phyloP scores from a whole-genome alignment of 2,797 vertebrate species.

The Sparus aurata region DNA sequence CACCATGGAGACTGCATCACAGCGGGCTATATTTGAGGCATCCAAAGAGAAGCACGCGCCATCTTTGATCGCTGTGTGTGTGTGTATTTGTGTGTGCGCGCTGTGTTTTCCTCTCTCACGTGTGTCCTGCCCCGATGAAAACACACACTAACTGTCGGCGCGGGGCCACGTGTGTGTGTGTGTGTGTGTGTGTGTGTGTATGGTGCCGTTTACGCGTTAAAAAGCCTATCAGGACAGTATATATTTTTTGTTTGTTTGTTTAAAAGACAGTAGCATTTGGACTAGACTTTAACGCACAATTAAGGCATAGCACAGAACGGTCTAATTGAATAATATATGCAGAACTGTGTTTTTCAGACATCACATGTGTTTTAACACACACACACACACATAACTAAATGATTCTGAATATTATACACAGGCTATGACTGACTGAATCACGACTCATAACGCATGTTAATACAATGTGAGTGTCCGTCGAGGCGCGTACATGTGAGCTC shows the following conservation, averaged over 20 bases:
- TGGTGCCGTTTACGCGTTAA: constrained; percentile 47
- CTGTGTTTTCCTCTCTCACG: constrained; percentile 51
- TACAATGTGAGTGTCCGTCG: constrained; percentile 63
- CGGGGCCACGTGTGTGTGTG: constrained; percentile 51
- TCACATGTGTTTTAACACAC: constrained; percentile 70
- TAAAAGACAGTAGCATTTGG: constrained; percentile 63
- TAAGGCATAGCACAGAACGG: constrained; percentile 75
- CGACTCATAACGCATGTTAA: constrained; percentile 72
- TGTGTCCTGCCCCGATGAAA: constrained; percentile 46
- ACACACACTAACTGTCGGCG: constrained; percentile 41
- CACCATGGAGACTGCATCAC: constrained; percentile 95
- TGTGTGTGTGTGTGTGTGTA: constrained; percentile 46
- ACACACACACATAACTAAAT: constrained; percentile 65
- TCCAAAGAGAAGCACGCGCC: constrained; percentile 89
- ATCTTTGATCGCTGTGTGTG: constrained; percentile 74
- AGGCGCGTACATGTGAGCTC: constrained; percentile 45
- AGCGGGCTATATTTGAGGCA: constrained; percentile 90
- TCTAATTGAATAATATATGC: constrained; percentile 74
- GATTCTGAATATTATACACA: constrained; percentile 68
- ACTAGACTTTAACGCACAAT: constrained; percentile 78
- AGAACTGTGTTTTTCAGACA: constrained; percentile 70
- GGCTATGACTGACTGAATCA: constrained; percentile 70
- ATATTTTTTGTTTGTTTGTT: constrained; percentile 1
- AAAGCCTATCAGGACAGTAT: constrained; percentile 27
- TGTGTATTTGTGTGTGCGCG: constrained; percentile 13